Evolutionary conservation across 2,797 vertebrate species (phyloP).

Genomic region (Halcyon badia): DNA sequence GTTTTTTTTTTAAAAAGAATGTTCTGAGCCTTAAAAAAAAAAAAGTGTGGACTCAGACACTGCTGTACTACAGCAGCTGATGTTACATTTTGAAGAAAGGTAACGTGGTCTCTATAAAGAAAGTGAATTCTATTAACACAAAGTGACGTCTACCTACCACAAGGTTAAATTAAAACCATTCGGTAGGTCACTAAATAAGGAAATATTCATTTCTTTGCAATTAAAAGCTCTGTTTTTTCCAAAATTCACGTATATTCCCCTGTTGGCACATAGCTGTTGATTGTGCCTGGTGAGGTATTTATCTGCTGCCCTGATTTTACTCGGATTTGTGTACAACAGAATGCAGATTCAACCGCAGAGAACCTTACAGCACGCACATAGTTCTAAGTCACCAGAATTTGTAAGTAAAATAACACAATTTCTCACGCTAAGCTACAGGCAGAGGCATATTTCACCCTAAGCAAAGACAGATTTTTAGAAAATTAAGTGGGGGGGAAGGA

Average conservation of each 20-base stretch:
- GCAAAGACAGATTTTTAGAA: background rate
- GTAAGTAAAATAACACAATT: slow-evolving; percentile 11
- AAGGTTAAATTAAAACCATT: slow-evolving; percentile 75
- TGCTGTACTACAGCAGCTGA: background rate
- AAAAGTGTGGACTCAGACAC: background rate
- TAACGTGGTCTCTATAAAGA: slow-evolving; percentile 29
- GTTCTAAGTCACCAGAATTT: background rate
- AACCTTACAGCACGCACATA: background rate
- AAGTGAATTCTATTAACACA: slow-evolving; percentile 58
- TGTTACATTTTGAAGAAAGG: slow-evolving; percentile 4
- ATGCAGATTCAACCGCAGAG: background rate
- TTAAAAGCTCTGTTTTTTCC: slow-evolving; percentile 61
- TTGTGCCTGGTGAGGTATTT: background rate
- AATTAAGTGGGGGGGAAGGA: background rate
- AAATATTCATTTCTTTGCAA: slow-evolving; percentile 71
- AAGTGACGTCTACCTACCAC: slow-evolving; percentile 62
- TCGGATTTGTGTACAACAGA: background rate
- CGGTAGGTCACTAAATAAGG: slow-evolving; percentile 57
- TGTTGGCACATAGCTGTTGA: slow-evolving; percentile 24
- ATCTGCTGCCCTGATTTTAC: slow-evolving; percentile 4
- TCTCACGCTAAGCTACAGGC: slow-evolving; percentile 10
- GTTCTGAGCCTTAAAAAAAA: background rate
- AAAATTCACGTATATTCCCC: background rate
- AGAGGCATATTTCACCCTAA: background rate
- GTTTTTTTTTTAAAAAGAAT: background rate